phyloP scores from a whole-genome alignment of 1,140 invertebrate genomes.

The Drosophila novamexicana region DNA sequence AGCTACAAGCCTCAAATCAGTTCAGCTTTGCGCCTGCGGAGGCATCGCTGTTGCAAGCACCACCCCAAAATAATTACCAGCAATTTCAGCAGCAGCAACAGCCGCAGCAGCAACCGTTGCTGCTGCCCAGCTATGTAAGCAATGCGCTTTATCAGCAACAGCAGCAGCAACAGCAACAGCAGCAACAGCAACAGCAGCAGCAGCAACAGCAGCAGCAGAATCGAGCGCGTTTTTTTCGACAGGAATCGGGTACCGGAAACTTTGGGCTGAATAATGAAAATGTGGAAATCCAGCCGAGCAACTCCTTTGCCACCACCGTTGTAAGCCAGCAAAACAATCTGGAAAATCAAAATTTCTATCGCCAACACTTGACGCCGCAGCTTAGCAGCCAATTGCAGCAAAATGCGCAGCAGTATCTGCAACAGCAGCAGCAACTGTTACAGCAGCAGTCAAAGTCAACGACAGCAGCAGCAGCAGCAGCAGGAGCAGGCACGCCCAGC shows the following conservation, averaged over 20 bases:
- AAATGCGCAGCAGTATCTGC: constrained; percentile 76
- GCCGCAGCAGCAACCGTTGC: constrained; percentile 61
- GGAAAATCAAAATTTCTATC: constrained; percentile 81
- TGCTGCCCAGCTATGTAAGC: constrained; percentile 69
- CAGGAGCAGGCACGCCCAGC: constrained; percentile 53
- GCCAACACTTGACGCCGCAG: constrained; percentile 75
- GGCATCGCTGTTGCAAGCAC: constrained; percentile 63
- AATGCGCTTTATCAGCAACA: constrained; percentile 67
- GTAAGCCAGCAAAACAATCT: constrained; percentile 65
- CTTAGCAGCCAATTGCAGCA: constrained; percentile 77
- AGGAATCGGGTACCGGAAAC: constrained; percentile 85
- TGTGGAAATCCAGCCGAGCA: constrained; percentile 69
- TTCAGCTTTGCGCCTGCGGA: constrained; percentile 76
- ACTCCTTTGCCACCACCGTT: constrained; percentile 66
- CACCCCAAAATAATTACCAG: constrained; percentile 79
- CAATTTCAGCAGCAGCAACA: constrained; percentile 69
- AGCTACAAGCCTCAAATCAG: constrained; percentile 77
- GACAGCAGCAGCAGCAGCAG: constrained; percentile 44
- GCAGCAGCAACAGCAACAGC: constrained; percentile 64
- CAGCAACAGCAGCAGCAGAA: constrained; percentile 55
- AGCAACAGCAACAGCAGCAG: constrained; percentile 56
- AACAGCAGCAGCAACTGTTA: constrained; percentile 69
- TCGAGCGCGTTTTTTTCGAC: constrained; percentile 84
- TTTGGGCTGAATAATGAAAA: constrained; percentile 77
- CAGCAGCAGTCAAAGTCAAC: constrained; percentile 48